Evolutionary conservation across 2,113 vertebrate species (phyloP).

Genomic region (Meles meles): DNA sequence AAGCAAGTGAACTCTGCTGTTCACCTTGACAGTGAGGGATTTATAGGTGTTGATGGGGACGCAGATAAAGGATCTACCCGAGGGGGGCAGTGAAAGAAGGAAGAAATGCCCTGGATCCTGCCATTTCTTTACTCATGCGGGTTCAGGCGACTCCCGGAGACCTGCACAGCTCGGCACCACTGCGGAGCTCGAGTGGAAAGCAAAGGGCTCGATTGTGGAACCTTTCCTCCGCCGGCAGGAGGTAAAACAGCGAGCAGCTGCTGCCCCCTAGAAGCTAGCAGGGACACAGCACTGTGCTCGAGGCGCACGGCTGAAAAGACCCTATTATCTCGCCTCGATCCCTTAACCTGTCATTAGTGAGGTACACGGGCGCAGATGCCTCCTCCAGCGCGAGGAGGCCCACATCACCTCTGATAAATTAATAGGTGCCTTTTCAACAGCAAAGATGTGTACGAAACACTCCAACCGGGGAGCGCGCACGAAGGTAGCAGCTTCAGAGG

Average conservation of each 20-base stretch:
- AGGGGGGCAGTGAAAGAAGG: neutral
- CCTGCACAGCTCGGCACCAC: slow-evolving; percentile 15
- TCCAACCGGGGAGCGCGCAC: slow-evolving; percentile 3
- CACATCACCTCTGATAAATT: slow-evolving; percentile 65
- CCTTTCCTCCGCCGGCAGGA: slow-evolving; percentile 1
- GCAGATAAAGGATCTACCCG: neutral
- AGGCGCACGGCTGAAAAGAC: slow-evolving; percentile 46
- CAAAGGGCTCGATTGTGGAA: neutral
- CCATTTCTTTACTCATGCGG: slow-evolving; percentile 8
- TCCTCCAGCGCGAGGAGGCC: slow-evolving; percentile 47
- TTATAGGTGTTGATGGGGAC: neutral
- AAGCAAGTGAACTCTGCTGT: slow-evolving; percentile 20
- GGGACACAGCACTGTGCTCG: slow-evolving; percentile 65
- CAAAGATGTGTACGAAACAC: slow-evolving; percentile 49
- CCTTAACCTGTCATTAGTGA: slow-evolving; percentile 53
- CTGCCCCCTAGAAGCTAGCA: slow-evolving; percentile 82
- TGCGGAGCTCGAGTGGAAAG: slow-evolving; percentile 27
- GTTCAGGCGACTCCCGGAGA: slow-evolving; percentile 59
- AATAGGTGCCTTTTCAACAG: slow-evolving; percentile 62
- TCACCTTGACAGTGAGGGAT: neutral
- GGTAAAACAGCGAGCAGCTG: slow-evolving; percentile 61
- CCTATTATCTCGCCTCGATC: slow-evolving; percentile 62
- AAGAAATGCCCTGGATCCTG: neutral
- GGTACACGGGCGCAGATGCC: slow-evolving; percentile 52
- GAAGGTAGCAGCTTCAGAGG: neutral